Conservation (phyloP, 2,797 vertebrate species). For the Myiotriccus ornatus region DNA sequence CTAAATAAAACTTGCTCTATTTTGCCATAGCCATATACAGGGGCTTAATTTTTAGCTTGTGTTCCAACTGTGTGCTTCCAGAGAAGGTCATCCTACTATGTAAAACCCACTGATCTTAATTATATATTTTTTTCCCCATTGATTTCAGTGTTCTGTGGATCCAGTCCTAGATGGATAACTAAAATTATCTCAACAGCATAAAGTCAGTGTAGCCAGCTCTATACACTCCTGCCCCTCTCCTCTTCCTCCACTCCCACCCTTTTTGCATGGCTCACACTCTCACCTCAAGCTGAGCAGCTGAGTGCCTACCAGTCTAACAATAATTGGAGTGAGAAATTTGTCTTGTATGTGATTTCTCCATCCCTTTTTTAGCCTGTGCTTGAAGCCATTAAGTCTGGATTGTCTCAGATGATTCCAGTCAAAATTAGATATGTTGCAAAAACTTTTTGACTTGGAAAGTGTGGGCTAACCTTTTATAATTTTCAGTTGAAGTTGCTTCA, state of each 20-base stretch:
- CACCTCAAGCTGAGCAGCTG: background rate
- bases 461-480: background rate
- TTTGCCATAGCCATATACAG: background rate
- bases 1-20: background rate
- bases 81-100: background rate
- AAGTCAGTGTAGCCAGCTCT: conserved; percentile 44
- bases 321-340: background rate
- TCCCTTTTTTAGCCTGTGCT: background rate
- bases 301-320: background rate
- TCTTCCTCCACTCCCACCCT: background rate
- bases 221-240: background rate
- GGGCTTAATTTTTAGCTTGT: background rate
- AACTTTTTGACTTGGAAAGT: background rate
- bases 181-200: background rate
- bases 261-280: background rate
- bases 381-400: background rate
- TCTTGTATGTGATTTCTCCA: background rate
- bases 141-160: conserved; percentile 19
- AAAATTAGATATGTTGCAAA: background rate
- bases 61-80: background rate
- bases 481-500: background rate
- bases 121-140: background rate
- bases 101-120: background rate
- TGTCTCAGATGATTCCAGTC: background rate
- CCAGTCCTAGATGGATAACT: conserved; percentile 15